A percentile compares a stretch with the other conserved stretches of the same genome.
Conservation (phyloP, 2,888 invertebrate species). For the Nebria brevicollis region DNA sequence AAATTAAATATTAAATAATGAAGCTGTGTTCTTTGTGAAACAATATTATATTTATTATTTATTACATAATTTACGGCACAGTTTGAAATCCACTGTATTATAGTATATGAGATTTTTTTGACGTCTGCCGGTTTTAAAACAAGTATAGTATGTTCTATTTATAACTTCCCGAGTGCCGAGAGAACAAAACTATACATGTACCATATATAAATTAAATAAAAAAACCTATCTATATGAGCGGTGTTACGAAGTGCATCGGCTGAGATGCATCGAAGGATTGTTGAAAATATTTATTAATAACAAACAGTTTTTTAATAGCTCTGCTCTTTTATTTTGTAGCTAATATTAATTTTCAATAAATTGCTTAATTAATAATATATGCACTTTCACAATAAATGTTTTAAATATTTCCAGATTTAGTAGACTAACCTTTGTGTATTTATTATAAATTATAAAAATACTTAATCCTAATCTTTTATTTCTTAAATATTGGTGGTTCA, state of each 20-base stretch:
- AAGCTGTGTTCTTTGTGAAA: no score
- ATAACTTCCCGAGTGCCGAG: background rate
- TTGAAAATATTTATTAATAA: background rate
- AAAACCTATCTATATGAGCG: background rate
- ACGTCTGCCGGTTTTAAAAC: background rate
- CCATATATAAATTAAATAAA: no score
- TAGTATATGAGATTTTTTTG: background rate
- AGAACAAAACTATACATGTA: background rate
- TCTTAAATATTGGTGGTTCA: no score
- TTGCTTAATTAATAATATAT: no score
- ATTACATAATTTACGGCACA: background rate
- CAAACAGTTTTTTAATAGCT: background rate
- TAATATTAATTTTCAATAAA: no score
- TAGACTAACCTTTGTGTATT: no score
- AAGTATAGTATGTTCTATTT: background rate
- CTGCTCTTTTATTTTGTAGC: background rate
- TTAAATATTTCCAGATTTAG: no score
- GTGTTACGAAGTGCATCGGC: background rate
- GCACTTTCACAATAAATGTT: no score
- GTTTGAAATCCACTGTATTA: background rate
- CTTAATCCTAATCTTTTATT: no score
- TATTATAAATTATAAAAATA: no score
- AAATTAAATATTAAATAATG: no score
- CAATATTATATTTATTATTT: no score
- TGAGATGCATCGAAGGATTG: background rate